These are phyloP conservation scores for Ranitomeya variabilis DNA, from an alignment of 2,113 vertebrate genomes.

Conservation along the genomic window DNA sequence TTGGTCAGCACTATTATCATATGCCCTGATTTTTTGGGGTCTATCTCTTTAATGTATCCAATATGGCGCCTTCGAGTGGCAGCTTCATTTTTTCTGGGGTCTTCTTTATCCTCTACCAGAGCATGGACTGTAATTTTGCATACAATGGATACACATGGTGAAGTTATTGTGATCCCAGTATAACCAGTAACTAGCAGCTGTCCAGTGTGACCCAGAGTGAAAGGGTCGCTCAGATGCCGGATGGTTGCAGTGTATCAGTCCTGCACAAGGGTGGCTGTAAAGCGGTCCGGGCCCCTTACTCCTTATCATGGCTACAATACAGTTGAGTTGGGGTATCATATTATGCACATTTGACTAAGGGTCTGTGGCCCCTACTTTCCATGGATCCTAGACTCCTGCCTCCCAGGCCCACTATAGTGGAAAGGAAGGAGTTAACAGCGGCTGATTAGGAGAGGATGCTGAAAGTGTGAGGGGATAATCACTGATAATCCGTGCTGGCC, in stretches of 20 bases:
- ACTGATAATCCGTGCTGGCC: slow-evolving; percentile 22
- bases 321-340: no score
- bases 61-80: background rate
- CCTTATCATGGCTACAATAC: no score
- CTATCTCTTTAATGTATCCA: background rate
- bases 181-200: background rate
- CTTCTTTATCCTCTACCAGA: background rate
- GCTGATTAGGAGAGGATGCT: background rate
- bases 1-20: background rate
- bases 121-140: background rate
- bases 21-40: background rate
- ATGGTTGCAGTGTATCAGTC: background rate
- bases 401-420: background rate
- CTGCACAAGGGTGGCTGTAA: background rate
- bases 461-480: slow-evolving; percentile 44
- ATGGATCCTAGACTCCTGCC: background rate
- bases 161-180: background rate
- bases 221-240: background rate
- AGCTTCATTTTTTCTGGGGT: background rate
- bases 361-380: no score
- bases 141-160: no score
- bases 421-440: background rate
- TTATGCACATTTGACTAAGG: no score
- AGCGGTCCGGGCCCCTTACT: background rate
- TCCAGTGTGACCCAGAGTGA: background rate